Base-by-base conservation (phyloP, 2,888 invertebrate genomes). In the Leptothorax acervorum region DNA sequence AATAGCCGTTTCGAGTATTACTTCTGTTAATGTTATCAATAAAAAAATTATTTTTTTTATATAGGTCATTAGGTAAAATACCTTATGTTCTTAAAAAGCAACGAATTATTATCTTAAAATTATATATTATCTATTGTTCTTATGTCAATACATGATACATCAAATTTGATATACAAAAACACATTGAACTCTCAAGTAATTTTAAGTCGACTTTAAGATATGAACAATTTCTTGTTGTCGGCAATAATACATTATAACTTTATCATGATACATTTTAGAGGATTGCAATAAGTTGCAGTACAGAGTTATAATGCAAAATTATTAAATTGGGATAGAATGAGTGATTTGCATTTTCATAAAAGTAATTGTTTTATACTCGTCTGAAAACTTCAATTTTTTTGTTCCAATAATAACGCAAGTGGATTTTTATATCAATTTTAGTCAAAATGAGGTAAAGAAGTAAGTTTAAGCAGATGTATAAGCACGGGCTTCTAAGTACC, bases 131-230 rank as follows among this genome's bases (percentile, higher is more conserved):
- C 48, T 81, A 31, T 85, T 89, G 88, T 89, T 89, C 87, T 89
- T 89, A 89, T 89, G 89, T 88, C 89, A 66, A 87, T 88, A 87
- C 85, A 87, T 88, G 60, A 48, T 65, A 71, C 60, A 75, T 18
- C 48, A 63, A 85, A 65, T 85, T 87, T 55, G 66, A 82, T 65
- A 11, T 65, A 70, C 28, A 83, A 23, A 60, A 57, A 31, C 55
- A 48, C 18, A 18, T 57, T 9, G 81, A 86, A 73, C 53, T 81
- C 28, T 83, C 57, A n/a, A 78, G 63, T 81, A 57, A 82, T 48
- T 51, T 63, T 53, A 79, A 68, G 57, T 68, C 70, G 45, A 65
- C n/a, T 60, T 71, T 57, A 28, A 79, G 6, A 73, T 71, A n/a
- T 45, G 51, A 71, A 71, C 11, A 8, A 28, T 55, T 55, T 78